phyloP scores from a whole-genome alignment of 2,888 invertebrate genomes.

The Mesorhabditis belari region DNA sequence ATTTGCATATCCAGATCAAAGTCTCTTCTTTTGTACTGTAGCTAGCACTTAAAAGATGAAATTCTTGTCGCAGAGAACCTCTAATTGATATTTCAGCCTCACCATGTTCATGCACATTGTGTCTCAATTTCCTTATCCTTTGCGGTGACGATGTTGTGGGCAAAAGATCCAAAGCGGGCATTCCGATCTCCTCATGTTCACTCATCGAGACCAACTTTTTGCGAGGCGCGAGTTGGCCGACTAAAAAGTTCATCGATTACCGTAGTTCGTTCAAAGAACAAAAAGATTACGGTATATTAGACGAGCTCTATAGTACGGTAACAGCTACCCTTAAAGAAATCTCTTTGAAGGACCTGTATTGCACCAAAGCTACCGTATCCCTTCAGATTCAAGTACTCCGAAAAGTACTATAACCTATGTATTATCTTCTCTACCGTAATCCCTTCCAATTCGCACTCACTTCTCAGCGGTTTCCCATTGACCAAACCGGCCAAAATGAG shows the following conservation, averaged over 20 bases:
- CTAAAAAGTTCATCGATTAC: too few species aligned
- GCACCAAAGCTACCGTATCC: too few species aligned
- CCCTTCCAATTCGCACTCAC: constrained; percentile 7
- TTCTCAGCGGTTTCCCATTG: constrained; percentile 30
- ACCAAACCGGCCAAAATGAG: constrained; percentile 54
- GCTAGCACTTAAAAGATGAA: neutral
- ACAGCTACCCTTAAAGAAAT: too few species aligned
- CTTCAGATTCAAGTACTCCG: too few species aligned
- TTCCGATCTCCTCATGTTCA: neutral
- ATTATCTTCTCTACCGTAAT: neutral
- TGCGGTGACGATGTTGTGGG: neutral
- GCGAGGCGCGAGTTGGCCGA: neutral
- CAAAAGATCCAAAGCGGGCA: neutral
- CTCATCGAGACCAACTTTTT: neutral
- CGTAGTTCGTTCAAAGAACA: too few species aligned
- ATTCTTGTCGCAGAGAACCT: neutral
- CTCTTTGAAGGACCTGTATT: too few species aligned
- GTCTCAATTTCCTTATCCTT: too few species aligned
- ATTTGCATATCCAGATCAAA: neutral
- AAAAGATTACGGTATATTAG: too few species aligned
- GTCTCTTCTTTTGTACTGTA: neutral
- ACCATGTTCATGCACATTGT: too few species aligned
- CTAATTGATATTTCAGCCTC: too few species aligned
- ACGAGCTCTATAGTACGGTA: too few species aligned
- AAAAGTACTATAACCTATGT: neutral